Conservation (phyloP, 37 sponge, comb jelly and placozoan genomes). For the Amphimedon queenslandica region DNA sequence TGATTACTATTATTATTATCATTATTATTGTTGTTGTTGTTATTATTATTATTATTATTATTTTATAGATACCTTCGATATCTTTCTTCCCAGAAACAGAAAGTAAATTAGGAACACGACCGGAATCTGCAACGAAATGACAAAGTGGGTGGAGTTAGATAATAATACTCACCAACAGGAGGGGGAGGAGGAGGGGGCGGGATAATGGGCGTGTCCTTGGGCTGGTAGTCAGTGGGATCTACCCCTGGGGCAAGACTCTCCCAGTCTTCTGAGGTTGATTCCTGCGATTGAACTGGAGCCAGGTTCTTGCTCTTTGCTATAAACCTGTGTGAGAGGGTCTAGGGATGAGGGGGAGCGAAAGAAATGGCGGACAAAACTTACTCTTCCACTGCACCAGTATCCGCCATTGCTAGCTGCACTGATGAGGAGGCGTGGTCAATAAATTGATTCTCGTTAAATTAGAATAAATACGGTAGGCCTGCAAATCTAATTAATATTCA, state of each 20-base stretch:
- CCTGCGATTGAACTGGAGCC: not conserved
- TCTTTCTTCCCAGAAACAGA: not conserved
- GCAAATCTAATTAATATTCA: not conserved
- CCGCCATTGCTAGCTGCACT: not conserved
- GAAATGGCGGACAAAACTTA: not conserved
- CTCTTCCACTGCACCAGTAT: not conserved
- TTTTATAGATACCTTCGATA: not conserved
- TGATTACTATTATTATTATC: too few relatives aligned
- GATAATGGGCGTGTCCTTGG: not conserved
- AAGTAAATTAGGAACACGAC: not conserved
- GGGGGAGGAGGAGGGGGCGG: constrained; percentile 1
- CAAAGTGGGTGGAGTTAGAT: not conserved
- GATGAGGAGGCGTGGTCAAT: not conserved
- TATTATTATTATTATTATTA: too few relatives aligned
- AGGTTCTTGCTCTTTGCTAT: not conserved
- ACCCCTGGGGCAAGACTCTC: constrained; percentile 11
- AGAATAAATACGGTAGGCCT: not conserved
- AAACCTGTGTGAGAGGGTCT: not conserved
- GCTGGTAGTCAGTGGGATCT: constrained; percentile 7
- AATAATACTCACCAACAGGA: not conserved
- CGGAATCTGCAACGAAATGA: not conserved
- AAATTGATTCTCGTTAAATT: not conserved
- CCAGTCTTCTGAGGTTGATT: not conserved
- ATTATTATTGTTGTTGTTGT: too few relatives aligned
- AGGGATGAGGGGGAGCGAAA: not conserved